Evolutionary conservation across 2,113 vertebrate genomes (phyloP).

Genomic region (Bubo blakistoni): DNA sequence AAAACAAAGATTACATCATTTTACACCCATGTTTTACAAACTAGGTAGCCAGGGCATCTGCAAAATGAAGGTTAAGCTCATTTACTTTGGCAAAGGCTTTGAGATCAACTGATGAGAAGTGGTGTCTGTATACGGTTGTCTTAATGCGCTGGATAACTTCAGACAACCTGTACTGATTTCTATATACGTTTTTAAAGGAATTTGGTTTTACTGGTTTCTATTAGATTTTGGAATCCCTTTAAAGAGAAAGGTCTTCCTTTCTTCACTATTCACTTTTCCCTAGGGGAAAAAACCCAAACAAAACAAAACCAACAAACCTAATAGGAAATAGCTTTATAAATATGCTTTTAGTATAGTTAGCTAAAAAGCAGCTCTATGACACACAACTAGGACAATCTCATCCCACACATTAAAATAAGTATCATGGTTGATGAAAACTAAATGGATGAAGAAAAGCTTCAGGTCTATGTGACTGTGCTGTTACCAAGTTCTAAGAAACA

Average conservation of each 20-base stretch:
- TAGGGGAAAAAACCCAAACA: too few relatives aligned
- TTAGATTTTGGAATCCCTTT: not conserved
- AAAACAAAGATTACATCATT: slow-evolving; percentile 29
- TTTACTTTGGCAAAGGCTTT: not conserved
- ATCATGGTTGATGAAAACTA: not conserved
- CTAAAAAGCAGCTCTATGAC: not conserved
- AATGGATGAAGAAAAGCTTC: not conserved
- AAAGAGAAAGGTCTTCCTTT: not conserved
- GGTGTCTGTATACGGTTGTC: not conserved
- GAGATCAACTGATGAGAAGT: not conserved
- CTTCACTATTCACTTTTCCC: not conserved
- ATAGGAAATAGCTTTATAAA: not conserved
- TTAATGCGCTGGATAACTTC: not conserved
- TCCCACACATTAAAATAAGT: not conserved
- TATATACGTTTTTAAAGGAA: not conserved
- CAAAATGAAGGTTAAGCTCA: not conserved
- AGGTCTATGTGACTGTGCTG: not conserved
- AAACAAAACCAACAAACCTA: not conserved
- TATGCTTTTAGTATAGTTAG: not conserved
- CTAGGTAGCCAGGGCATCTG: not conserved
- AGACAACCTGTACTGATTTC: not conserved
- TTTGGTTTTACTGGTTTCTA: not conserved
- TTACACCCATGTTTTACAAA: slow-evolving; percentile 8
- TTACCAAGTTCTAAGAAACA: not conserved
- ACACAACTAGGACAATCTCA: not conserved